Base-by-base conservation (phyloP, 2,113 vertebrate genomes). In the Thryonomys swinderianus region DNA sequence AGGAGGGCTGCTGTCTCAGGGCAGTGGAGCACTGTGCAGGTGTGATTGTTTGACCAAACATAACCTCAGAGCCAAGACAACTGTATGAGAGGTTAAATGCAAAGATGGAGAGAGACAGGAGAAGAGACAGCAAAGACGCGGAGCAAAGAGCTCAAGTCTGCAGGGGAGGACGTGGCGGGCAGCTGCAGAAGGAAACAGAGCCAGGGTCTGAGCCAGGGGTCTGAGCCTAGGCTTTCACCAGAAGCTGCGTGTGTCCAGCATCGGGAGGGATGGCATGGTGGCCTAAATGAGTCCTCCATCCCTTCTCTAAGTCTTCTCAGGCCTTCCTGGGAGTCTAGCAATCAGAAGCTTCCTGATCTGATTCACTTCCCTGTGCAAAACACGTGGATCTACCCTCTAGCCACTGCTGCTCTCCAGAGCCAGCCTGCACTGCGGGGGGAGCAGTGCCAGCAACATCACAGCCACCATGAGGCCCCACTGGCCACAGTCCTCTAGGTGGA, bases 371-470 rank as follows among this genome's bases (percentile, higher is more conserved):
- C 62, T 2, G 8, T 4, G 16, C n/a, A 84, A 84, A 66, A 53
- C 37, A 45, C 40, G 84, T 1, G 5, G 2, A 67, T 40, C 62
- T n/a, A 16, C 64, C 51, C 48, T 61, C 85, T 21, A 51, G 16
- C 0, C 1, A 64, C 25, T 23, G 32, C 55, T 42, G 13, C 0
- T 10, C 59, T 57, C 21, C 51, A 51, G 55, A 55, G 30, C 2
- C 12, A 23, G 67, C 69, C 37, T 62, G 27, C 25, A 51, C 67
- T 0, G 18, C 53, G 23, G 21, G 27, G 23, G 48, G 4, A 55
- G n/a, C 37, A 25, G 18, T 2, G 23, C 21, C 1, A 7, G 45
- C 5, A 69, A 3, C 27, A 4, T 25, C 0, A 7, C 0, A 37
- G 74, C 2, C 5, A 37, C n/a, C 6, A 16, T 1, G 3, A 48